These are phyloP conservation scores for Mactromeris polynyma DNA, from an alignment of 2,888 invertebrate genomes.

Conservation along the genomic window DNA sequence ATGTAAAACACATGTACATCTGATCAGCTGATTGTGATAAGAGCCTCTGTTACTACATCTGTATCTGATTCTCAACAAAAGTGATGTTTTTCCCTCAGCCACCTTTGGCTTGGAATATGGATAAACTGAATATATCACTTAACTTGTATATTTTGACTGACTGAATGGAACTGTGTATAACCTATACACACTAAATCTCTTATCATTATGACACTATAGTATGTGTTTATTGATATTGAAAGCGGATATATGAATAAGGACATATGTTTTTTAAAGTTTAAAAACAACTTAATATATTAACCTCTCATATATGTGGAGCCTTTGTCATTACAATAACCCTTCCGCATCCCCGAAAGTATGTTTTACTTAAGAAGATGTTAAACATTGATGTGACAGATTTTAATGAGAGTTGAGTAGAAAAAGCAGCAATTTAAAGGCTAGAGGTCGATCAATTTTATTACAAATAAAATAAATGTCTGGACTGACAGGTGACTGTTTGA, in stretches of 20 bases:
- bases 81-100: neutral
- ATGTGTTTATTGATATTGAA: neutral
- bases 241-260: neutral
- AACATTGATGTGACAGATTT: too few relatives aligned
- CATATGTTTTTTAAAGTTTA: neutral
- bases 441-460: neutral
- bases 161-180: neutral
- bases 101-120: neutral
- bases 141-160: neutral
- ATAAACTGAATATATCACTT: neutral
- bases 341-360: too few relatives aligned
- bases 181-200: neutral
- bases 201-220: neutral
- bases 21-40: conserved; percentile 14
- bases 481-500: neutral
- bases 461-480: neutral
- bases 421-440: neutral
- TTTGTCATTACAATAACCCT: too few relatives aligned
- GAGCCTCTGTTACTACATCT: neutral
- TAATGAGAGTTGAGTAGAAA: neutral
- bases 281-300: neutral
- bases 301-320: too few relatives aligned
- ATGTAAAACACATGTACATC: neutral
- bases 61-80: neutral
- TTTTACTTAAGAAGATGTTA: too few relatives aligned